phyloP scores from a whole-genome alignment of 2,888 invertebrate species.

The Epinotia nisella region DNA sequence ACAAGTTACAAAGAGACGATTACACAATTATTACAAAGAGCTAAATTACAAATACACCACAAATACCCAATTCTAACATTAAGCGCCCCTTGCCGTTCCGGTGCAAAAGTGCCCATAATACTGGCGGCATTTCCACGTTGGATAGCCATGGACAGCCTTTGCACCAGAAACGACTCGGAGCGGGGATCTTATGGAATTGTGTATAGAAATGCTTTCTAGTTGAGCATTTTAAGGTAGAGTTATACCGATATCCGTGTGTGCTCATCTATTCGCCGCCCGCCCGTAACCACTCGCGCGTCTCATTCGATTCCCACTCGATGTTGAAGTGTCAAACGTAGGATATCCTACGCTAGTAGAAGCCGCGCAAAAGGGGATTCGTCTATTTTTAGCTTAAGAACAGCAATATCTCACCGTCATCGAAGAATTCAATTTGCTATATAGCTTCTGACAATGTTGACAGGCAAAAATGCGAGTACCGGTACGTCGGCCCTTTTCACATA shows the following conservation, averaged over 20 bases:
- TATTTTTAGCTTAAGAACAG: slow-evolving; percentile 38
- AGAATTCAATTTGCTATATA: slow-evolving; percentile 43
- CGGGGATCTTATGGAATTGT: slow-evolving; percentile 17
- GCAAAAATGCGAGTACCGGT: slow-evolving; percentile 25
- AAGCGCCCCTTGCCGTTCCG: too few species aligned
- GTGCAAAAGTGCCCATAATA: too few species aligned
- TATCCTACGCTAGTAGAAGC: slow-evolving; percentile 34
- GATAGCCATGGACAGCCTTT: too few species aligned
- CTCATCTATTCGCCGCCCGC: slow-evolving; percentile 13
- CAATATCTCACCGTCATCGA: slow-evolving; percentile 39
- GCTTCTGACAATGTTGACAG: slow-evolving; percentile 37
- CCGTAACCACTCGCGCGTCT: slow-evolving; percentile 32
- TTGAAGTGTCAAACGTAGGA: slow-evolving; percentile 39
- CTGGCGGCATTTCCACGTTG: too few species aligned
- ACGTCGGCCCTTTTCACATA: slow-evolving; percentile 22
- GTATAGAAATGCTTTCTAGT: slow-evolving; percentile 7
- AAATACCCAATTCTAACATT: too few species aligned
- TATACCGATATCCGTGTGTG: slow-evolving; percentile 23
- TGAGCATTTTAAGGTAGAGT: slow-evolving; percentile 8
- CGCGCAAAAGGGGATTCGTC: slow-evolving; percentile 33
- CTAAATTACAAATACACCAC: too few species aligned
- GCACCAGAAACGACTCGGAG: too few species aligned
- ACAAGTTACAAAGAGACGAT: too few species aligned
- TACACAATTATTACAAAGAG: too few species aligned
- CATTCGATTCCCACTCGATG: slow-evolving; percentile 42